Base-by-base conservation (phyloP, 2,113 vertebrate species). In the Oryzias woworae region DNA sequence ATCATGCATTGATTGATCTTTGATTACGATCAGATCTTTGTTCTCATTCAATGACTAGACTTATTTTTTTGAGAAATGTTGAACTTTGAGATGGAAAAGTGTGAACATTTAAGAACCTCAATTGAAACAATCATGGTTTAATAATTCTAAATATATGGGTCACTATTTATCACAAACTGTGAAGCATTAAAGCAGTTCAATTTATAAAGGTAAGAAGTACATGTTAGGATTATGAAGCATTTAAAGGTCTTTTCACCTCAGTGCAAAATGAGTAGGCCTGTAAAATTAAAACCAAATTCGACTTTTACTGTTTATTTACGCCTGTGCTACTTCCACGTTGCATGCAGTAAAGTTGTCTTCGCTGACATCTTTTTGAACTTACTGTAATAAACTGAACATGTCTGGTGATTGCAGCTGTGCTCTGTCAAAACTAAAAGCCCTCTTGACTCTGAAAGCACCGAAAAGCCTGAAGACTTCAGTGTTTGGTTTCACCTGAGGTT, bases 371-470 rank as follows among this genome's bases (percentile, higher is more conserved):
- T 17, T 47, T 18, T 64, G n/a, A 61, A 41, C 22, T 24, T 20
- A 14, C 10, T 31, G 7, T 49, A 31, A 53, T 53, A 45, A 62
- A 22, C 4, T 62, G 46, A 23, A 3, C 15, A 20, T 42, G 13
- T 22, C 52, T 46, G n/a, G 1, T 53, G 47, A 58, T 26, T 52
- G 57, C 57, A 60, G 51, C 36, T 66, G 45, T 45, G 46, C 31
- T 53, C 15, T 43, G 12, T 56, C 44, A 24, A 26, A 20, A 14
- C 26, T 28, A 49, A 66, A 55, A 42, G 31, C 31, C 23, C 36
- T 48, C 41, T 13, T 22, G 7, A 43, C 54, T 20, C 23, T 31
- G 46, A 58, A 47, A 36, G 26, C 44, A 17, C 12, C 20, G 44
- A 58, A 20, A 20, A 1, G 42, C 53, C 62, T 54, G 31, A 23